Evolutionary conservation across 1,140 invertebrate species (phyloP), one percentile per base, ranked within the genome.

Genomic region (Danaus plexippus): DNA sequence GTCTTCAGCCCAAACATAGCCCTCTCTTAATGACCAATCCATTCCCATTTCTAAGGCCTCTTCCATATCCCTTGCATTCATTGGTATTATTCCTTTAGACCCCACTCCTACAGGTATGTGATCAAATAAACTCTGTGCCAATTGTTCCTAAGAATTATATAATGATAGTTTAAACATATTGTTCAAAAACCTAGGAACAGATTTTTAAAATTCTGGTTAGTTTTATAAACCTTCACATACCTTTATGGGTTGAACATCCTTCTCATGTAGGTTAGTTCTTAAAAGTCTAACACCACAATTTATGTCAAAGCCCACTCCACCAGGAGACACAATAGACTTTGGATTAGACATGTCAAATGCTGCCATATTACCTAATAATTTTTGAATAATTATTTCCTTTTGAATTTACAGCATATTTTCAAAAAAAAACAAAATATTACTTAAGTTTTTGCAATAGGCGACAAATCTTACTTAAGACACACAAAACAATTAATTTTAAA

Each of bases 1-100:
- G 84, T 99, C 98, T 88, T 99, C 98, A 18, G 98, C 97, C 98
- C 98, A 99, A 47, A 97, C 95, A 86, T 99, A 99, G 1, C 98
- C 97, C 91, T 99, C 97, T 69, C 98, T 89, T 0, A 99, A 88
- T n/a, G 97, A 99, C 98, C 98, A 99, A 87, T 99, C 98, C 96
- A 99, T 98, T 8, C 98, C 98, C 98, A 99, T 99, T 90, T 99
- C 98, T 40, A 99, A 88, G 9, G 97, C 97, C 89, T 99, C 98
- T 83, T 99, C 98, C 71, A 99, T 89, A 88, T 99, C 97, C 64
- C 93, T 90, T 0, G 97, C 96, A 88, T 94, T 98, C 96, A 99
- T 99, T 9, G 98, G 98, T 77, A 99, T 99, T 50, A 99, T 98
- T 65, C 98, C 98, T 89, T 99, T 99, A 0, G 97, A 98, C 1